phyloP scores from a whole-genome alignment of 1,140 invertebrate species.

The Aphis gossypii region DNA sequence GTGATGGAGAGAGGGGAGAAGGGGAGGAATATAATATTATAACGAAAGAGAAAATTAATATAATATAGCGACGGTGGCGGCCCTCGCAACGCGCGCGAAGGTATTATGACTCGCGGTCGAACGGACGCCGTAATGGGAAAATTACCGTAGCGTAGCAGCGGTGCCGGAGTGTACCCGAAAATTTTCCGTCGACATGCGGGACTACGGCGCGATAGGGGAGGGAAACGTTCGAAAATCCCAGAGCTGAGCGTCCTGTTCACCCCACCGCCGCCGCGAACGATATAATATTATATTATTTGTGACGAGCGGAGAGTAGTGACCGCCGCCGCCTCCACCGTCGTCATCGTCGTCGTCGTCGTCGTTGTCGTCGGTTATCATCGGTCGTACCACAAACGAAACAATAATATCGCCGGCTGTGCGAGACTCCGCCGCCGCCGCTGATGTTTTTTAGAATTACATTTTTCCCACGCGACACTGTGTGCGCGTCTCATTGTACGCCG shows the following conservation, averaged over 20 bases:
- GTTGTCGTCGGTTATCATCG: neutral
- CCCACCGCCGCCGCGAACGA: neutral
- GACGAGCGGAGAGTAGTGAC: neutral
- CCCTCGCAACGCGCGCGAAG: neutral
- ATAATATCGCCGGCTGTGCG: neutral
- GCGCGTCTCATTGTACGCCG: neutral
- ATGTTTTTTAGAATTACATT: neutral
- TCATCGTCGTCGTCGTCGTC: too few relatives aligned
- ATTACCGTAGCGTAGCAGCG: constrained; percentile 40
- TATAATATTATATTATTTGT: neutral
- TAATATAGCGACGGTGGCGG: neutral
- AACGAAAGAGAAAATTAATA: constrained; percentile 49
- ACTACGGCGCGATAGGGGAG: neutral
- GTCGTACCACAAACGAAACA: neutral
- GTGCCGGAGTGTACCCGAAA: neutral
- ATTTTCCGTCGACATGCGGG: neutral
- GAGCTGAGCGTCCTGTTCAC: neutral
- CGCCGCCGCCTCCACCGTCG: neutral
- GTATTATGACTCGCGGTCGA: constrained; percentile 44
- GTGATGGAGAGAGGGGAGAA: neutral
- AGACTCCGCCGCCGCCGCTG: neutral
- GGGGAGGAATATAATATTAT: neutral
- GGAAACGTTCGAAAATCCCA: neutral
- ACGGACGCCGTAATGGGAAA: constrained; percentile 39
- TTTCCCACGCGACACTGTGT: neutral